A percentile compares a stretch with the other conserved stretches of the same genome.
Conservation (phyloP, 2,113 vertebrate species). For the Eubucco bourcierii region DNA sequence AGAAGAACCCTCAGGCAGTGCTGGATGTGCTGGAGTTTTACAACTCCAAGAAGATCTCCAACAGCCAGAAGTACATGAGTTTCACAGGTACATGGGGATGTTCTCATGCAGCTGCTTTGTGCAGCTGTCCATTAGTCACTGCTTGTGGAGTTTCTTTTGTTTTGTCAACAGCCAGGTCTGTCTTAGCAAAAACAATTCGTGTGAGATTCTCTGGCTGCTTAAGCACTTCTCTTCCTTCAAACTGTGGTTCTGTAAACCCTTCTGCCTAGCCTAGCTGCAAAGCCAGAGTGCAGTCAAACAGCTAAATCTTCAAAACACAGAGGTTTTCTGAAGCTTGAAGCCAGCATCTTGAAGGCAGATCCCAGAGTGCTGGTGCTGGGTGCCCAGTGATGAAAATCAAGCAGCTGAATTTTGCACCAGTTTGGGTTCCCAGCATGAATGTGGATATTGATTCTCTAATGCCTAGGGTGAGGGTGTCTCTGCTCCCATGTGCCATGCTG, state of each 20-base stretch:
- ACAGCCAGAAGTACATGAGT: slow-evolving; percentile 99
- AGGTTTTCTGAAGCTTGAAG: not conserved
- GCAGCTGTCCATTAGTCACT: fast-evolving
- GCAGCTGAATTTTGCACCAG: not conserved
- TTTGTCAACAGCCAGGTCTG: not conserved
- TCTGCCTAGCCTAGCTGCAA: not conserved
- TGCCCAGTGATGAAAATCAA: not conserved
- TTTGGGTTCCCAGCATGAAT: not conserved
- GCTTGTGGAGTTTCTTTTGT: not conserved
- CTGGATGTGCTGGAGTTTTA: slow-evolving; percentile 95
- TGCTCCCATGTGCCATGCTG: fast-evolving
- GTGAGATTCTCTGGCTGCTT: not conserved
- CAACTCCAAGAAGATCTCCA: slow-evolving; percentile 92
- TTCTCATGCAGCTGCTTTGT: fast-evolving
- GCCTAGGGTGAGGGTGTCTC: not conserved
- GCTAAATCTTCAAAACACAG: not conserved
- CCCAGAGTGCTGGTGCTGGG: not conserved
- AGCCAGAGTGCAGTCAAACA: not conserved
- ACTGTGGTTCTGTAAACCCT: not conserved
- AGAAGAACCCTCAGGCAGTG: slow-evolving; percentile 97
- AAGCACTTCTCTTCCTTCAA: not conserved
- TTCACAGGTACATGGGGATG: slow-evolving; percentile 81
- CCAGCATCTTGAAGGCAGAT: not conserved
- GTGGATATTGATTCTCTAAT: not conserved
- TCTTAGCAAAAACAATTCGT: not conserved